Evolutionary conservation across 2,888 invertebrate genomes (phyloP).

Genomic region (Andrena flavipes): DNA sequence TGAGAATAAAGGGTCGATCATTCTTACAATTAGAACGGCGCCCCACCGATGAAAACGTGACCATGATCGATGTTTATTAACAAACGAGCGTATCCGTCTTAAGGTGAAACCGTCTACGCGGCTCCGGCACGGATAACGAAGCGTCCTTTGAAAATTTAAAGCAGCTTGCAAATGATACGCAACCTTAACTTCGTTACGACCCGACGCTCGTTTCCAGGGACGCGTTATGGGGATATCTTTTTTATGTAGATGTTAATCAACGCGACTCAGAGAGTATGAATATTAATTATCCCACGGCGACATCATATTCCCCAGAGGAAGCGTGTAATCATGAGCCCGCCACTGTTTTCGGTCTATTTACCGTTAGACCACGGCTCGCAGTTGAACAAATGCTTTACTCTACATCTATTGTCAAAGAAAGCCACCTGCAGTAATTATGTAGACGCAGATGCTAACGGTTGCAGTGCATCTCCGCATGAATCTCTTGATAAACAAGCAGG

Average conservation of each 20-base stretch:
- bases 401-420: background rate
- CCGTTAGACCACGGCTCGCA: background rate
- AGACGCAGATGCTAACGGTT: background rate
- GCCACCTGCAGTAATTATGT: background rate
- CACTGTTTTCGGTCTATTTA: background rate
- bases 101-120: background rate
- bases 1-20: conserved; percentile 8
- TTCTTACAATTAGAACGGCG: background rate
- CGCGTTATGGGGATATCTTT: background rate
- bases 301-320: background rate
- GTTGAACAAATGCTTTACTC: background rate
- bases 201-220: background rate
- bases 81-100: conserved; percentile 24
- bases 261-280: background rate
- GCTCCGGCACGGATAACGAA: conserved; percentile 1
- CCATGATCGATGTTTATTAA: conserved; percentile 7
- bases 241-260: conserved; percentile 3
- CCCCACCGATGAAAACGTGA: background rate
- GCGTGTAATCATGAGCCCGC: background rate
- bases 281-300: conserved; percentile 13
- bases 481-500: background rate
- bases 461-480: background rate
- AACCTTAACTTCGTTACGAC: background rate
- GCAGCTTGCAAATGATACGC: background rate
- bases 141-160: conserved; percentile 23